Evolutionary conservation across 37 sponge, comb jelly and placozoan species (phyloP), one percentile per base, ranked within the genome.

Genomic region (Lycopodina hypogea): DNA sequence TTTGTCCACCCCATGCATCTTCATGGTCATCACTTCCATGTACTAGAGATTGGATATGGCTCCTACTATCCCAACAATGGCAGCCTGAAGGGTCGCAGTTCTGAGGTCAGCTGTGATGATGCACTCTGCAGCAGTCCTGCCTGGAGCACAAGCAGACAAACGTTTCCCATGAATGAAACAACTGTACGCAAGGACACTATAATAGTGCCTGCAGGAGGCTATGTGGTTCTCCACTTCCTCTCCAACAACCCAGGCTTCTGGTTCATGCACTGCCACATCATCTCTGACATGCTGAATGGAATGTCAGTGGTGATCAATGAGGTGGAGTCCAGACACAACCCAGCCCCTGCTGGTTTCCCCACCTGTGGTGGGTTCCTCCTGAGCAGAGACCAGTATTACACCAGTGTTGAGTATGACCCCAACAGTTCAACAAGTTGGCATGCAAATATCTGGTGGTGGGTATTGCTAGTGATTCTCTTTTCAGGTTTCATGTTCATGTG

Each of bases 191-290:
- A 96, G 51, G 93, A 96, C 59, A 96, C 96, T 26, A 84, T 93
- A 4, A 79, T 90, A 1, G 78, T 96, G 4, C 96, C 96, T 33
- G 87, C 74, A 32, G 96, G 93, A 41, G 96, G 96, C 1, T 93
- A 90, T 42, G 83, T 79, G 2, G 93, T 92, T n/a, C 70, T 93
- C 28, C 80, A 86, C 40, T 83, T 96, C 64, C 78, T 40, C 21
- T 58, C 93, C 9, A 79, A 90, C 74, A 96, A 93, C 81, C 96
- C 96, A 29, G 96, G 96, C 17, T 78, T 69, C 68, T 96, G 96
- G 96, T 89, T 96, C 36, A 64, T 93, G 33, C 96, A 96, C 81
- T 96, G 93, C 58, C 96, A 96, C 55, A 87, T 93, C 59, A 89
- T 86, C 34, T 32, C 78, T 24, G 88, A 96, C 75, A 85, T 84